phyloP scores from a whole-genome alignment of 1,140 invertebrate species.

The Globodera ellingtonae region DNA sequence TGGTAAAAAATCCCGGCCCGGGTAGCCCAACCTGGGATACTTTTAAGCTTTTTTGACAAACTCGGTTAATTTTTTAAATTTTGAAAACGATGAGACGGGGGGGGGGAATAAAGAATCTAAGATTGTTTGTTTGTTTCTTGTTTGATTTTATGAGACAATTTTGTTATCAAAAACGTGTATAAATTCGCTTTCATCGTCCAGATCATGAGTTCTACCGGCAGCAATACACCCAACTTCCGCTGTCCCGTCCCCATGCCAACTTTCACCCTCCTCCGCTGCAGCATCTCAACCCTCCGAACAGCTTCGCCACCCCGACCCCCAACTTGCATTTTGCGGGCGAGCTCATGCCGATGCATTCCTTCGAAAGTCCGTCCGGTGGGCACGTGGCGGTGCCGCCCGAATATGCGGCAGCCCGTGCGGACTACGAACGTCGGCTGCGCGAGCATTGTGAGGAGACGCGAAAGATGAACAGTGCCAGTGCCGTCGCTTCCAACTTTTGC shows the following conservation, averaged over 20 bases:
- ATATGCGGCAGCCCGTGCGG: constrained; percentile 2
- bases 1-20: too few relatives aligned
- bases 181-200: background rate
- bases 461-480: constrained; percentile 6
- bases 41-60: too few relatives aligned
- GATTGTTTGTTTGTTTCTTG: too few relatives aligned
- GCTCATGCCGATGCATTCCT: constrained; percentile 5
- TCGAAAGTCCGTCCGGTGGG: background rate
- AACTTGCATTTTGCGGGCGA: background rate
- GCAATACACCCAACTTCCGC: constrained; percentile 9
- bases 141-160: too few relatives aligned
- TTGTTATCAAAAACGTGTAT: too few relatives aligned
- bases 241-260: background rate
- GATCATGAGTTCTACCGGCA: constrained; percentile 29
- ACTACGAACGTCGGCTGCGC: constrained; percentile 21
- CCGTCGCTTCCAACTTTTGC: background rate
- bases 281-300: background rate
- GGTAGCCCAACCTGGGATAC: too few relatives aligned
- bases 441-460: constrained; percentile 18
- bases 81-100: too few relatives aligned
- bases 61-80: too few relatives aligned
- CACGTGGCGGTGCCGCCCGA: background rate
- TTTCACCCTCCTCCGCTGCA: background rate
- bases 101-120: too few relatives aligned
- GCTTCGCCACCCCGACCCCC: background rate